These are phyloP conservation scores for Copidosoma floridanum DNA, from an alignment of 1,140 invertebrate species.

Conservation along the genomic window DNA sequence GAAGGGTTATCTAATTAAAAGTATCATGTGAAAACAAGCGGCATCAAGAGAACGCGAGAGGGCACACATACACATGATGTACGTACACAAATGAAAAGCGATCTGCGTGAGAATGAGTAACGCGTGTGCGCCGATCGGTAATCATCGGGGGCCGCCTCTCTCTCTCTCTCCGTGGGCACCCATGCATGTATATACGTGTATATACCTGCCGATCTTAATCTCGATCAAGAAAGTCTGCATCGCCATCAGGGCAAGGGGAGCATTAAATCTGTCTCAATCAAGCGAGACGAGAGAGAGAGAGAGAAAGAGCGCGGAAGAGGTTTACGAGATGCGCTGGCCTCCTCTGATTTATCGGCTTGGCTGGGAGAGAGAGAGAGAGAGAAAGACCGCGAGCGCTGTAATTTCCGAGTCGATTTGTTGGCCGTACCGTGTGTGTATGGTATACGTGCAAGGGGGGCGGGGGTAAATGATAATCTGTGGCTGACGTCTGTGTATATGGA, in stretches of 20 bases:
- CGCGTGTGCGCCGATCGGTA: constrained; percentile 13
- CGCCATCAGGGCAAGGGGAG: constrained; percentile 2
- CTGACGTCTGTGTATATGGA: background rate
- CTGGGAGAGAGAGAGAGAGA: too few relatives aligned
- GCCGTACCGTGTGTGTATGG: too few relatives aligned
- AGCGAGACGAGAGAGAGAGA: background rate
- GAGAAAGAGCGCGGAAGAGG: constrained; percentile 14
- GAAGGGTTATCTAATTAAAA: constrained; percentile 21
- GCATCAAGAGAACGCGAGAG: too few relatives aligned
- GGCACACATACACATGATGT: too few relatives aligned
- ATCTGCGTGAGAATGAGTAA: constrained; percentile 31
- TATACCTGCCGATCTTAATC: constrained; percentile 20
- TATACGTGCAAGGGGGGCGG: background rate
- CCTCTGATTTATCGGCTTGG: constrained; percentile 32
- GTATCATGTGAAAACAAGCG: constrained; percentile 20
- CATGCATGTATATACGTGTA: too few relatives aligned
- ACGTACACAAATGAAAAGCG: too few relatives aligned
- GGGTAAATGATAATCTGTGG: too few relatives aligned
- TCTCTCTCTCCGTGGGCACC: background rate
- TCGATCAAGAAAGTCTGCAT: too few relatives aligned
- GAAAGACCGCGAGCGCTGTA: constrained; percentile 15
- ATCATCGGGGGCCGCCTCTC: background rate
- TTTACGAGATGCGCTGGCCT: constrained; percentile 10
- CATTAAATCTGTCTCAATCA: constrained; percentile 25
- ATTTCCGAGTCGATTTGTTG: constrained; percentile 23